Evolutionary conservation across 2,113 vertebrate species (phyloP).

Genomic region (Rostratula benghalensis): DNA sequence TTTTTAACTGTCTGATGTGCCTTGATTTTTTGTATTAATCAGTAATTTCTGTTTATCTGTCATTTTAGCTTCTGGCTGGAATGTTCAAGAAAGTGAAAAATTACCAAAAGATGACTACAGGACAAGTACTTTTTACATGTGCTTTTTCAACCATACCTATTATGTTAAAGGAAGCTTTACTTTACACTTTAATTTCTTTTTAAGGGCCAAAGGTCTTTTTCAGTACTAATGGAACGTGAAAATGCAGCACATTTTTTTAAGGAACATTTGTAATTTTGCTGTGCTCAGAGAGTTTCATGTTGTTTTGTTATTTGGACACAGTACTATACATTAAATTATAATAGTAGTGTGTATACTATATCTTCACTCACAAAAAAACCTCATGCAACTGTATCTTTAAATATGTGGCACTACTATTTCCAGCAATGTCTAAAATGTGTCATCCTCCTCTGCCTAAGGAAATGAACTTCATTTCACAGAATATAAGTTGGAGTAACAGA

Average conservation of each 20-base stretch:
- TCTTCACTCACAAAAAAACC: background rate
- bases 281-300: background rate
- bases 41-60: background rate
- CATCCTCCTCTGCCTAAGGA: background rate
- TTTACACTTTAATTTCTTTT: background rate
- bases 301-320: background rate
- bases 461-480: background rate
- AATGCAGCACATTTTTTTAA: background rate
- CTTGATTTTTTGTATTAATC: background rate
- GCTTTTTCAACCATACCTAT: background rate
- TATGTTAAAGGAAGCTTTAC: background rate
- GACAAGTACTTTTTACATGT: background rate
- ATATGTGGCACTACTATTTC: fast-evolving
- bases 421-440: background rate
- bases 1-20: background rate
- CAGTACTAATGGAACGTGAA: background rate
- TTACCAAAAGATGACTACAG: background rate
- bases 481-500: background rate
- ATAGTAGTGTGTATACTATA: fast-evolving
- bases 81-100: background rate
- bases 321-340: background rate
- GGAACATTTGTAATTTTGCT: background rate
- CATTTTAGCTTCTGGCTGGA: background rate
- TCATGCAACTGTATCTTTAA: background rate
- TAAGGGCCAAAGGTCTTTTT: background rate